These are phyloP conservation scores for Drosophila ambigua DNA, from an alignment of 1,140 invertebrate species.

Conservation along the genomic window DNA sequence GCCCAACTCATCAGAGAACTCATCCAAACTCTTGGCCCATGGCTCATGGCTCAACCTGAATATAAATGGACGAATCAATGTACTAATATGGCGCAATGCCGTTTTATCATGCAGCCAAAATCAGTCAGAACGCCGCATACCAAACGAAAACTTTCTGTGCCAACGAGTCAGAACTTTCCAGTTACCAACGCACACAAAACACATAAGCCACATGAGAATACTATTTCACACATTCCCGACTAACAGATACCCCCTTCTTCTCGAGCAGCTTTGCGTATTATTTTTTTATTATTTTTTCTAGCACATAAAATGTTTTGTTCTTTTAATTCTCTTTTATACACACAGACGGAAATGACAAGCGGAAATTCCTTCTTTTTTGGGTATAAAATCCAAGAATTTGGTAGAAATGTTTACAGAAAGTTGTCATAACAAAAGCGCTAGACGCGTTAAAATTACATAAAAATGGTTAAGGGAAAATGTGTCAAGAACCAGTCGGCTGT, in stretches of 20 bases:
- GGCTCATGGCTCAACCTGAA: slow-evolving; percentile 46
- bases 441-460: slow-evolving; percentile 64
- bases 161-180: slow-evolving; percentile 57
- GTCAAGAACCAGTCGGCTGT: slow-evolving; percentile 31
- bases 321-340: too few relatives aligned
- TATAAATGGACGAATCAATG: slow-evolving; percentile 69
- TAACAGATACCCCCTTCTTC: too few relatives aligned
- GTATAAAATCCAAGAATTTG: slow-evolving; percentile 7
- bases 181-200: slow-evolving; percentile 18
- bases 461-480: slow-evolving; percentile 17
- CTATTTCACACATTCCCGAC: too few relatives aligned
- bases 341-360: too few relatives aligned
- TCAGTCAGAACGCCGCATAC: slow-evolving; percentile 34
- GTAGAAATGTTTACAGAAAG: slow-evolving; percentile 53
- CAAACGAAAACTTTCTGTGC: slow-evolving; percentile 59
- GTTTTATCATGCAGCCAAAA: slow-evolving; percentile 41
- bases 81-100: slow-evolving; percentile 57
- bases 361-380: too few relatives aligned
- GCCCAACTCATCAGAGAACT: slow-evolving; percentile 1
- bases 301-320: too few relatives aligned
- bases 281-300: too few relatives aligned
- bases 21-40: slow-evolving; percentile 4
- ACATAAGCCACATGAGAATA: slow-evolving; percentile 15
- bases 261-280: too few relatives aligned
- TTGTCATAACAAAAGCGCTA: slow-evolving; percentile 31